Conservation (phyloP, 2,113 vertebrate species). For the Pungitius pungitius region DNA sequence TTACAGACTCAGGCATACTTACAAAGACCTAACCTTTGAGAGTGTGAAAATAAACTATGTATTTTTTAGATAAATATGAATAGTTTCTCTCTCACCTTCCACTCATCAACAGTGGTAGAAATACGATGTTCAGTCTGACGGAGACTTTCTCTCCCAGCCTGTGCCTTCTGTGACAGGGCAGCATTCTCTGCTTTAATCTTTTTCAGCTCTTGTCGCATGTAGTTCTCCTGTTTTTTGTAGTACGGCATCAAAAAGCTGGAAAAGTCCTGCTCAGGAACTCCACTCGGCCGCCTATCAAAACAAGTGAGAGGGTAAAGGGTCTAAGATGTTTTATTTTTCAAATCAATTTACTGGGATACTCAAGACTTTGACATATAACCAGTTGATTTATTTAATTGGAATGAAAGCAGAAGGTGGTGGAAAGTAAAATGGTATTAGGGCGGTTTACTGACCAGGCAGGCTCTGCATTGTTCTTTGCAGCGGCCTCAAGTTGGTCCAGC, state of each 20-base stretch:
- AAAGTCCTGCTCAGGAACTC: conserved; percentile 79
- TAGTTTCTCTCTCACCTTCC: conserved; percentile 71
- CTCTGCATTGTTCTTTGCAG: conserved; percentile 60
- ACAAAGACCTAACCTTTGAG: not conserved
- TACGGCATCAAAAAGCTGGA: conserved; percentile 78
- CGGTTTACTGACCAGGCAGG: conserved; percentile 73
- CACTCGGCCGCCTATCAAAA: conserved; percentile 78
- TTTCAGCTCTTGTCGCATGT: conserved; percentile 73
- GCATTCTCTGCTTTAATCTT: conserved; percentile 77
- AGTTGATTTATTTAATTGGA: not conserved
- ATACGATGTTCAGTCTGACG: conserved; percentile 71
- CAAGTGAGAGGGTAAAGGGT: not conserved
- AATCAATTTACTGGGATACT: not conserved
- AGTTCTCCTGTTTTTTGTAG: conserved; percentile 78
- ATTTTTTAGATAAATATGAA: not conserved
- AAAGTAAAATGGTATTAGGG: not conserved
- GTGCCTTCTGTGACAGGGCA: conserved; percentile 71
- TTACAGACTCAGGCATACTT: not conserved
- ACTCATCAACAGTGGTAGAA: conserved; percentile 73
- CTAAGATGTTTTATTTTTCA: not conserved
- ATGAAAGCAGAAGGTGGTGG: not conserved
- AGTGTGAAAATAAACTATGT: not conserved
- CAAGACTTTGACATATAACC: not conserved
- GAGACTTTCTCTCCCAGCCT: conserved; percentile 72
- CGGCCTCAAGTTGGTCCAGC: conserved; percentile 76